A percentile compares a stretch with the other conserved stretches of the same genome.
These are phyloP conservation scores for Anniella stebbinsi DNA, from an alignment of 2,797 vertebrate genomes.

Conservation along the genomic window DNA sequence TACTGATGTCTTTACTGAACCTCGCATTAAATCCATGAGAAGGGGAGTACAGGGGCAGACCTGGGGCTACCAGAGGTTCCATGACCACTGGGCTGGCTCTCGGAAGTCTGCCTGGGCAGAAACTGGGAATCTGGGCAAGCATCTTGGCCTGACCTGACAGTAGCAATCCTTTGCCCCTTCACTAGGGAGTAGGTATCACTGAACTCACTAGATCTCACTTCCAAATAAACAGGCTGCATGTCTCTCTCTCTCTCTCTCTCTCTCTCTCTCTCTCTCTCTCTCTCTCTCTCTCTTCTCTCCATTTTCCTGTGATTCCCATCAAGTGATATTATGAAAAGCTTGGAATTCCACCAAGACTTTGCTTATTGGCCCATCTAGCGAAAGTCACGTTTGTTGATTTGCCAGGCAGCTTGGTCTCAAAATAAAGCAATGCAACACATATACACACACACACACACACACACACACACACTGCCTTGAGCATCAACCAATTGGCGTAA, in stretches of 20 bases:
- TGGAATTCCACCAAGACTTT: no score
- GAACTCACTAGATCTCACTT: background rate
- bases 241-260: no score
- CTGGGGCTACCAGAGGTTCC: background rate
- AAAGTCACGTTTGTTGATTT: background rate
- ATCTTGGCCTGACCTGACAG: background rate
- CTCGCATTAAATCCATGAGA: no score
- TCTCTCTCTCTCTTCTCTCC: no score
- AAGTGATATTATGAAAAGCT: background rate
- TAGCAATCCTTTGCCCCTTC: background rate
- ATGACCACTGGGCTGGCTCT: background rate
- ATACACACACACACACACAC: background rate
- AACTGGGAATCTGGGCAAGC: no score
- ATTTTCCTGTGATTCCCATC: background rate
- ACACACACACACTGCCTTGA: no score
- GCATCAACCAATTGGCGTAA: background rate
- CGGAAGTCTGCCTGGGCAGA: no score
- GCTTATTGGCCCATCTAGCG: background rate
- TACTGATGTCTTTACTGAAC: background rate
- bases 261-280: no score
- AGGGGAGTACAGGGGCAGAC: background rate
- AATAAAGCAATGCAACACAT: background rate
- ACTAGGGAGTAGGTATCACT: background rate
- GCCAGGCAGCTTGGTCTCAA: background rate
- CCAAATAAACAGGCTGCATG: background rate